Base-by-base conservation (phyloP, 2,888 invertebrate species). In the Drosophila imparisetae region DNA sequence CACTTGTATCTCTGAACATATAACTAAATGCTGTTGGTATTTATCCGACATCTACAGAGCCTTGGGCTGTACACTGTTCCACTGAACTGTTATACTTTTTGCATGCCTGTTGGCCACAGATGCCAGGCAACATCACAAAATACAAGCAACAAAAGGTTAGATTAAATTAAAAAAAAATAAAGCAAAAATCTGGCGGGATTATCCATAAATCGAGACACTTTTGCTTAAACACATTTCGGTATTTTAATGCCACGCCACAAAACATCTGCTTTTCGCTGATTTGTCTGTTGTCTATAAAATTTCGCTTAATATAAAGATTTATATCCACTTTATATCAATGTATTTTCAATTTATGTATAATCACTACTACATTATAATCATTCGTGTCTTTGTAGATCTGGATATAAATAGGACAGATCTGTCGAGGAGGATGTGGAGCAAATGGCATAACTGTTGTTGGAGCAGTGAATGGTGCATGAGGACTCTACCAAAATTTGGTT, bases 401-500 rank as follows among this genome's bases (percentile, higher is more conserved):
- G 0, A 32, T 32, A 4, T 45, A 45, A 8, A 8, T 4, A 2
- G 4, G 1, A 21, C 42, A 11, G 42, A 42, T 24, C 24, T 24
- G 45, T 4, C 8, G 11, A 42, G 21, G 6, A 42, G 42, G 11
- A 42, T 13, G 11, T 42, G 11, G 42, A 2, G 42, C 2, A 2
- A 42, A 21, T 42, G 21, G 42, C 42, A 42, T 42, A 11, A 21
- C 42, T 42, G 45, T 15, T 24, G 15, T 15, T 21, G 36, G 4
- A n/a, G 49, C 10, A 62, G 52, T 73, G 64, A 74, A 81, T 73
- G 75, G 59, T 81, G 82, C 72, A 67, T 76, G 68, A 66, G 68
- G 45, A 66, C 57, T 72, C 38, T 52, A 57, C 42, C 74, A 64
- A 76, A 76, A 64, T 85, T 82, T 85, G 80, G 64, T 80, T 76